Base-by-base conservation (phyloP, 2,797 vertebrate genomes). In the Odontamblyopus lacepedii region DNA sequence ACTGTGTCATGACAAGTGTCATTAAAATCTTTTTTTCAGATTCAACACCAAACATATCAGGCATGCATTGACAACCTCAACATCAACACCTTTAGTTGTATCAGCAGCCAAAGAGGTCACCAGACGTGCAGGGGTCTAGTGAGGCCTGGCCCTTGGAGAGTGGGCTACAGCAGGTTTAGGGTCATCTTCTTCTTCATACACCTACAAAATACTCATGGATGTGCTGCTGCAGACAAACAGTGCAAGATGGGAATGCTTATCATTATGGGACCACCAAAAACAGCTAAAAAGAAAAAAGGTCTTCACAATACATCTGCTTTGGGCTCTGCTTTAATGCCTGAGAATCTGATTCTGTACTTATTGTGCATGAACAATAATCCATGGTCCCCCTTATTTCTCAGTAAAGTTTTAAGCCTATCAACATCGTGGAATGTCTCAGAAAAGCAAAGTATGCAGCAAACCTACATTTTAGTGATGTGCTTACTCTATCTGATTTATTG, bases 1-100 rank as follows among this genome's bases (percentile, higher is more conserved):
- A 69, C 85, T 63, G 78, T 77, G 85, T 69, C n/a, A 74, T 79
- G 79, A 91, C 75, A 65, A 82, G 72, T 87, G 27, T 86, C 72
- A 78, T 53, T 76, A 56, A 80, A 71, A 70, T 68, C n/a, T 71
- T 76, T 78, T 80, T 78, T 32, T 35, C 75, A 79, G 86, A 87
- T 88, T 92, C 82, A 92, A 94, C 93, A 94, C 93, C 89, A 72
- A 94, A 94, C 92, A 94, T 86, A 91, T 92, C 93, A 93, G 92
- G 93, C 93, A 94, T 94, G 93, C 93, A 94, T 79, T 81, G 85
- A 93, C 92, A 86, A 92, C 87, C 90, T 90, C 78, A 53, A 92
- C 89, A 89, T 85, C 84, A 83, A 90, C 88, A 90, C 83, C 79
- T 89, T 76, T 70, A 30, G 77, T 69, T 29, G 80, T 76, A 78